Conservation (phyloP, 2,888 invertebrate genomes). For the Willowsia nigromaculata region DNA sequence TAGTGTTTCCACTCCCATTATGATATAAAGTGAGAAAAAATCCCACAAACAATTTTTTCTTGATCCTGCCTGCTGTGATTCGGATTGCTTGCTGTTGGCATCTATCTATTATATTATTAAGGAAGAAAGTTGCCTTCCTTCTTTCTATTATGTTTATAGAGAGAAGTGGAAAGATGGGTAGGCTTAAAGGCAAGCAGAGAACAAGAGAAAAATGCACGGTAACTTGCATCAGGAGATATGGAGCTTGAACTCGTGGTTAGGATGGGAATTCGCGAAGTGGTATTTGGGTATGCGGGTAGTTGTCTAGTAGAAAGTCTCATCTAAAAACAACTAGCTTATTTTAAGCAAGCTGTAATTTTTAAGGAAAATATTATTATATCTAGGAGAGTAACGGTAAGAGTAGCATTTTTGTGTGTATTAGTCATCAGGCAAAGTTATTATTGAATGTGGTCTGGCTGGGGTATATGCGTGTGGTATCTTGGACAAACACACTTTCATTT, state of each 20-base stretch:
- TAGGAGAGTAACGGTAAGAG: neutral
- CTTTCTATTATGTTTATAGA: neutral
- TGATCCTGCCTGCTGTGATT: constrained; percentile 38
- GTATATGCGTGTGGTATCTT: neutral
- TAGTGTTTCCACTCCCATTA: neutral
- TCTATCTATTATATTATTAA: neutral
- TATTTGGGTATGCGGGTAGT: neutral
- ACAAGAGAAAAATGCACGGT: neutral
- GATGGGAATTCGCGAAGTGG: neutral
- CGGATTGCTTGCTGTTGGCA: constrained; percentile 23
- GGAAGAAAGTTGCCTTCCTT: neutral
- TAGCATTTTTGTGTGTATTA: neutral
- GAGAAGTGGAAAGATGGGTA: neutral
- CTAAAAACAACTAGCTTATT: neutral
- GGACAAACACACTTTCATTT: neutral
- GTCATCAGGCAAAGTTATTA: neutral
- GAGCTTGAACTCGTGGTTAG: neutral
- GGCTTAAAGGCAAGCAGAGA: neutral
- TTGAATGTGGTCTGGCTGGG: neutral
- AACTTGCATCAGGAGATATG: neutral
- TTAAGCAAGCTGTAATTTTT: neutral
- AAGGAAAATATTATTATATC: neutral
- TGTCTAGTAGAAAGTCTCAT: neutral
- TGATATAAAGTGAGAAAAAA: neutral
- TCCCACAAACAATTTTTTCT: neutral